phyloP scores from a whole-genome alignment of 37 sponge, comb jelly and placozoan genomes.

The Crambe crambe region DNA sequence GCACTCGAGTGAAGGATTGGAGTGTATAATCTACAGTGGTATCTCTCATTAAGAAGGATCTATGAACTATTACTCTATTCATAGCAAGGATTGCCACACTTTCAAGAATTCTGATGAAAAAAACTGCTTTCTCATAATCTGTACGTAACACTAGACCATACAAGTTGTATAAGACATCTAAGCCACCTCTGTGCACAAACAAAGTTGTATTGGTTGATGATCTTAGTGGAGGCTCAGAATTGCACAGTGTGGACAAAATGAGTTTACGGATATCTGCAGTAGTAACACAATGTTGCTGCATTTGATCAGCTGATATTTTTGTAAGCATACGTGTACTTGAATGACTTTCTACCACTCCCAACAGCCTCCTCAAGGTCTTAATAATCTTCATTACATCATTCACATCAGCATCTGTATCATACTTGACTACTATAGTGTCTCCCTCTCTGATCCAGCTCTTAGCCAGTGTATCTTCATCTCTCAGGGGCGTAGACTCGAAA shows the following conservation, averaged over 20 bases:
- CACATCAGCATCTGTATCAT: not conserved
- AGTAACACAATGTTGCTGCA: not conserved
- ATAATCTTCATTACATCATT: not conserved
- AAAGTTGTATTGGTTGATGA: not conserved
- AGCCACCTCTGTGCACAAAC: not conserved
- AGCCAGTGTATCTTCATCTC: not conserved
- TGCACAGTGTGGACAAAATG: not conserved
- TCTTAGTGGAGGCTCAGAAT: not conserved
- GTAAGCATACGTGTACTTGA: not conserved
- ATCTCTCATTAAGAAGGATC: not conserved
- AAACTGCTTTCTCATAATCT: not conserved
- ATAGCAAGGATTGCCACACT: not conserved
- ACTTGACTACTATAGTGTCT: not conserved
- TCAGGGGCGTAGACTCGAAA: not conserved
- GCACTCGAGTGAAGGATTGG: not conserved
- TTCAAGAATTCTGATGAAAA: not conserved
- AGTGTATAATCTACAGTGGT: not conserved
- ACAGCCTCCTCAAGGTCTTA: not conserved
- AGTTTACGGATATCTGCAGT: not conserved
- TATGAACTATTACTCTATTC: not conserved
- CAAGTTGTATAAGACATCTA: not conserved
- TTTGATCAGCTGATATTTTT: not conserved
- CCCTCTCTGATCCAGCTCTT: not conserved
- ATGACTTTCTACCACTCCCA: not conserved
- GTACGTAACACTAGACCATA: not conserved